These are phyloP conservation scores for Nothobranchius kuhntae DNA, from an alignment of 2,113 vertebrate genomes.

Conservation along the genomic window DNA sequence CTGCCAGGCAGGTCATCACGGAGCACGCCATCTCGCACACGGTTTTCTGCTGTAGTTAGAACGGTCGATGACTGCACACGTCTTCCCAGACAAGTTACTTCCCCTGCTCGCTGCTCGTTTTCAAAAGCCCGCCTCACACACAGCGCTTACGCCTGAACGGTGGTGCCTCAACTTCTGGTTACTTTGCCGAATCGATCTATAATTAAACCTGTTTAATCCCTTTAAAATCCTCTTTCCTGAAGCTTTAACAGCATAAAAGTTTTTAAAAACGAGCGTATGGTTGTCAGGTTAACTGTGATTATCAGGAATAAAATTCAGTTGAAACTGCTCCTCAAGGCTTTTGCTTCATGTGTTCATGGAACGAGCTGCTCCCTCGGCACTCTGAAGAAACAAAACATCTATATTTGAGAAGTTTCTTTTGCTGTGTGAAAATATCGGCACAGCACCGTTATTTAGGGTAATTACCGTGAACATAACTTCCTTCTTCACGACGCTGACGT, in stretches of 20 bases:
- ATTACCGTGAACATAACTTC: slow-evolving; percentile 23
- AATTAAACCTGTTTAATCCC: too few species aligned
- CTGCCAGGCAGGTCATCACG: too few species aligned
- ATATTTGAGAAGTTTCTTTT: slow-evolving; percentile 49
- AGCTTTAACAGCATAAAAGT: slow-evolving; percentile 6
- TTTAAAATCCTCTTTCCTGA: too few species aligned
- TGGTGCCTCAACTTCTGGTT: too few species aligned
- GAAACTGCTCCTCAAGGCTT: slow-evolving; percentile 27
- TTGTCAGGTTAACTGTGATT: slow-evolving; percentile 28
- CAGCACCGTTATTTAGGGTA: slow-evolving; percentile 39
- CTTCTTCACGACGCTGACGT: slow-evolving; percentile 10
- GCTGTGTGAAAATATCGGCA: slow-evolving; percentile 46
- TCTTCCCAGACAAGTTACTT: too few species aligned
- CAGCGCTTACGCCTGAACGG: too few species aligned
- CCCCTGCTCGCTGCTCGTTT: too few species aligned
- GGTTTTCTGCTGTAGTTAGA: too few species aligned
- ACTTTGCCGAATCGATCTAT: too few species aligned
- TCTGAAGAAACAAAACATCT: slow-evolving; percentile 49
- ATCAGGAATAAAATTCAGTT: slow-evolving; percentile 17
- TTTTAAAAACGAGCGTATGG: slow-evolving; percentile 4
- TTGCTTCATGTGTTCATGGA: slow-evolving; percentile 45
- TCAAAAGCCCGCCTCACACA: too few species aligned
- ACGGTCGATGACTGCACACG: too few species aligned
- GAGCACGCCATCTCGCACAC: too few species aligned
- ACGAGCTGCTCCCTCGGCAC: slow-evolving; percentile 36